These are phyloP conservation scores for Sphaeramia orbicularis DNA, from an alignment of 2,797 vertebrate species.

Conservation along the genomic window DNA sequence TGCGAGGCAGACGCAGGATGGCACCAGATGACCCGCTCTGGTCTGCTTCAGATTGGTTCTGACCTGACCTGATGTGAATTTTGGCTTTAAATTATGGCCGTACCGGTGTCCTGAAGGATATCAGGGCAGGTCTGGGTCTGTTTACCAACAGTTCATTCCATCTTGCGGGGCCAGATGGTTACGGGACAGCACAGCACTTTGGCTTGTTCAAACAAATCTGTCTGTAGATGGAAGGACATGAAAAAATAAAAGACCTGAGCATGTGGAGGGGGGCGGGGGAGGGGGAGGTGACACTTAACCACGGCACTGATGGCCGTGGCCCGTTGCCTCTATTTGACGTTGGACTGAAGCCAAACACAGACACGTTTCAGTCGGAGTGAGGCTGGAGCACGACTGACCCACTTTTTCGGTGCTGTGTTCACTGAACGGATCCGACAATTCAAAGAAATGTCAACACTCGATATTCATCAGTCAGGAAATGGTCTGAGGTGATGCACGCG, in stretches of 20 bases:
- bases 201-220: conserved; percentile 24
- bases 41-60: no score
- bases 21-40: no score
- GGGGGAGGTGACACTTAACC: not conserved
- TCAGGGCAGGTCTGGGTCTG: not conserved
- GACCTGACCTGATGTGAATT: no score
- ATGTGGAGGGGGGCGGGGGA: not conserved
- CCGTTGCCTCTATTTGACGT: conserved; percentile 14
- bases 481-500: conserved; percentile 21
- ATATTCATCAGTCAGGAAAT: conserved; percentile 45
- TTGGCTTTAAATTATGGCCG: no score
- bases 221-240: conserved; percentile 6
- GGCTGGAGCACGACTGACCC: conserved; percentile 56
- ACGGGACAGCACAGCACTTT: not conserved
- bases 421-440: conserved; percentile 37
- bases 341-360: conserved; percentile 26
- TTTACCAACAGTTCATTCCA: conserved; percentile 7
- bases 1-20: no score
- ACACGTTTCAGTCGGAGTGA: conserved; percentile 15
- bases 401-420: conserved; percentile 55
- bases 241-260: not conserved
- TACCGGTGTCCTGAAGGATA: not conserved
- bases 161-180: not conserved
- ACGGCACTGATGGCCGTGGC: conserved; percentile 11
- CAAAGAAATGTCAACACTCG: conserved; percentile 56